Base-by-base conservation (phyloP, 2,888 invertebrate species). In the Athalia cordata region DNA sequence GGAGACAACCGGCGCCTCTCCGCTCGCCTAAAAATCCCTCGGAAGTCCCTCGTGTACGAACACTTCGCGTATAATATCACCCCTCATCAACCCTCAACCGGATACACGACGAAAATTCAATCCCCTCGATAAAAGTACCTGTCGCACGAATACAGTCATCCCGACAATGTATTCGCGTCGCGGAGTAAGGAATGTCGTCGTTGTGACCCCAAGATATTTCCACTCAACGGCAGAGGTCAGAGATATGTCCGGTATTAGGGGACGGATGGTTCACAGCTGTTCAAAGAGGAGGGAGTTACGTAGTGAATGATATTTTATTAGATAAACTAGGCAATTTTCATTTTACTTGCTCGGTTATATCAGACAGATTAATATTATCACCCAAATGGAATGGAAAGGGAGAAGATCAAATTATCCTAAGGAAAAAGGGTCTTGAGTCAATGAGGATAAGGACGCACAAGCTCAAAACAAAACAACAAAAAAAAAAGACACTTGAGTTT, bases 1-100 rank as follows among this genome's bases (percentile, higher is more conserved):
- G 67, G 67, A 79, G 79, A 80, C 65, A 75, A 76, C 67, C 76
- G 76, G 78, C 29, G 29, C 29, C 68, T 80, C 75, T 64, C 77
- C 74, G 68, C 79, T 79, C 79, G 79, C 9, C 7, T 4, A 50
- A 11, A 45, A 61, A 47, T 47, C 8, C 47, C 59, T 47, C 59
- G n/a, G 47, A 13, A 4, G 2, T 59, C 8, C 59, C 43, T 47
- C 55, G 9, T 4, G n/a, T 4, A n/a, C 55, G 4, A n/a, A 55
- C 55, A 1, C 29, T 1, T 29, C 29, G 29, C 29, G 29, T 29
- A 29, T 29, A n/a, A n/a, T 2, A 29, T 29, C 29, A 29, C 29
- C 29, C 29, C 29, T 29, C 29, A 29, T 2, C 29, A 2, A 29
- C 29, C 29, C 29, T 29, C 29, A 29, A 29, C n/a, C n/a, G 55